Base-by-base conservation (phyloP, 2,797 vertebrate species). In the Nyctibius grandis region DNA sequence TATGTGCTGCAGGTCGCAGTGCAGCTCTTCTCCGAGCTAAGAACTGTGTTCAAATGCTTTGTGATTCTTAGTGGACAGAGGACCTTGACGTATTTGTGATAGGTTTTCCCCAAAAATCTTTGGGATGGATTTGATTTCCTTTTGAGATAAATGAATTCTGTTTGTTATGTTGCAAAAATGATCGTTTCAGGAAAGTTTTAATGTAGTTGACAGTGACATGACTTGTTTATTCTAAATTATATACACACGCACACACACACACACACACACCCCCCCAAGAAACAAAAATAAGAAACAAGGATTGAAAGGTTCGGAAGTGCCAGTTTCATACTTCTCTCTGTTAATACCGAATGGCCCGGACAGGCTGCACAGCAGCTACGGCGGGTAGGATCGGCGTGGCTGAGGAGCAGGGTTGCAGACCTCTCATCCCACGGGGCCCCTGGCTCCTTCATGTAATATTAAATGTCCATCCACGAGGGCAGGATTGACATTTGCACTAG, bases 381-480 rank as follows among this genome's bases (percentile, higher is more conserved):
- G 48, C 48, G 69, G 33, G 75, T 4, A 9, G 75, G 22, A 1
- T 48, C 19, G 7, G 45, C 1, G 1, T 11, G 65, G 28, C 20
- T 28, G 73, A 25, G 60, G 29, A 63, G 54, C 9, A 26, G 44
- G 26, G 14, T 4, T 26, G 13, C 44, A 13, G 21, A 31, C 2
- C 1, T 1, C 22, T 25, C 59, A 15, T 53, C 48, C 40, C 19
- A 4, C 1, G 0, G 18, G 29, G 18, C 10, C 42, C 40, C n/a
- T 12, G 1, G 12, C 26, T 36, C 23, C 2, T 15, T 34, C 31
- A 5, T 38, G 17, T 45, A 26, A 4, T 6, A 16, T n/a, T n/a
- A 56, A 36, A 14, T 4, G n/a, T 21, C 40, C 47, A 14, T 21
- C 67, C 50, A 0, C 1, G 19, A 22, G 17, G 63, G 31, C 47